Base-by-base conservation (phyloP, 2,113 vertebrate genomes). In the Dendropsophus ebraccatus region DNA sequence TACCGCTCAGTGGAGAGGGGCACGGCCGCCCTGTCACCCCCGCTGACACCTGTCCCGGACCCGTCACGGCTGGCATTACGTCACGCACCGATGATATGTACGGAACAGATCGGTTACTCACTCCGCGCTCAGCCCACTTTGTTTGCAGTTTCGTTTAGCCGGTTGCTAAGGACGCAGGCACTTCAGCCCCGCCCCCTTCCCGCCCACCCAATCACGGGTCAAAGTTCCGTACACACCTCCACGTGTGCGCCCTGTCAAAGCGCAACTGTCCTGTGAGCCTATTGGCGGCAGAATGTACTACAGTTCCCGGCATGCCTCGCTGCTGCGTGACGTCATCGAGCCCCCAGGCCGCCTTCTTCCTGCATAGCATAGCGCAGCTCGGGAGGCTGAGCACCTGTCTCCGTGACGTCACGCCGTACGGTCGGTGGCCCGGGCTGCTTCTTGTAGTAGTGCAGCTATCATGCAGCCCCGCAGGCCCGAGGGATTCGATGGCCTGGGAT, bases 391-490 rank as follows among this genome's bases (percentile, higher is more conserved):
- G 47, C 2, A 2, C 0, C 8, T 2, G 12, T 9, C 1, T 25
- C 1, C 5, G 45, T 21, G 25, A 4, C 1, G 83, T 75, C 54
- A 75, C 5, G 82, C 2, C 28, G 32, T 12, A 12, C 14, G 56
- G 84, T 67, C 41, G 3, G 41, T 8, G 67, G 75, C 2, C 69
- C 0, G 23, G 49, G 47, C 0, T n/a, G 75, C 50, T 37, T 49
- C 12, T 3, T 41, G 67, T 25, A 13, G 17, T 23, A 11, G 1
- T 0, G 0, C 2, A 1, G 32, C 28, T 41, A 50, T 60, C 75
- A 99, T 98, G 97, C 95, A 95, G 89, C 96, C 95, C 89, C 94
- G 96, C 72, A 95, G 97, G 78, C 97, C 97, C 11, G 96, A 99
- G 6, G 96, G 95, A 83, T 98, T 99, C 88, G 97, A 98, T 54